phyloP scores from a whole-genome alignment of 2,797 vertebrate genomes.

The Salmo trutta region DNA sequence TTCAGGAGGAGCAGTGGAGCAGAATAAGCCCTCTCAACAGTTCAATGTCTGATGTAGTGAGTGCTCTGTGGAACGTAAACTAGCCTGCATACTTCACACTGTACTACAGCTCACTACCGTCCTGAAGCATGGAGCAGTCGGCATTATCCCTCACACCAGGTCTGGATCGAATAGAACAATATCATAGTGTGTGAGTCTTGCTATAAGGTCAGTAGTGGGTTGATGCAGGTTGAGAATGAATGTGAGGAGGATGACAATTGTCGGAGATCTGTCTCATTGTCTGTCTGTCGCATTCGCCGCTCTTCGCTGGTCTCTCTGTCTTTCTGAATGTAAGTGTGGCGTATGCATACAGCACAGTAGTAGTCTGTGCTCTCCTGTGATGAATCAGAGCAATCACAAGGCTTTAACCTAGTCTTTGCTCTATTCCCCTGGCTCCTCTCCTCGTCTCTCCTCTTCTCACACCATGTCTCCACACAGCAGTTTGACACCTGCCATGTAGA shows the following conservation, averaged over 20 bases:
- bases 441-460: neutral
- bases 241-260: neutral
- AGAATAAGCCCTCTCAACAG: neutral
- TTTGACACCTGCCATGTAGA: slow-evolving; percentile 26
- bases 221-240: neutral
- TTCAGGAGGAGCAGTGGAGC: neutral
- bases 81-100: neutral
- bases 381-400: neutral
- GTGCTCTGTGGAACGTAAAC: neutral
- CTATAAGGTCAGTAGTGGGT: neutral
- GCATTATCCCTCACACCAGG: neutral
- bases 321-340: neutral
- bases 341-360: neutral
- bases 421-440: neutral
- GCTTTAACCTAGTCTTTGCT: neutral
- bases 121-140: neutral
- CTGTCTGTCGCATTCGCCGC: neutral
- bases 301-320: neutral
- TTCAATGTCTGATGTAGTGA: neutral
- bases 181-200: neutral
- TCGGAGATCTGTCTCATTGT: neutral
- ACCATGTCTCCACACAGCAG: neutral
- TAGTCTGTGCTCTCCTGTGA: neutral
- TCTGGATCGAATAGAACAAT: neutral
- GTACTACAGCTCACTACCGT: neutral